Evolutionary conservation across 2,888 invertebrate species (phyloP).

Genomic region (Rotaria magnacalcarata): DNA sequence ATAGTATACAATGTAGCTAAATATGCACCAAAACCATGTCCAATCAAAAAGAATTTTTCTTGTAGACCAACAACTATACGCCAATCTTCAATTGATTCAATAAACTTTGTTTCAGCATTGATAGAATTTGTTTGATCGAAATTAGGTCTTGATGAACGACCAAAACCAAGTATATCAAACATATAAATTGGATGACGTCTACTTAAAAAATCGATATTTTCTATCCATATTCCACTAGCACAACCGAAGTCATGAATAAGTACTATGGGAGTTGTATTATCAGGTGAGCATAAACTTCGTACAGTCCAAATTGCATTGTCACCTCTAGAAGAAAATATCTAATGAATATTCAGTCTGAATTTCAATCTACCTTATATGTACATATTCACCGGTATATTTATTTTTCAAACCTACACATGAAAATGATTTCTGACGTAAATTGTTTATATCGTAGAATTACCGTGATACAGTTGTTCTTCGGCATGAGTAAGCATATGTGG

Average conservation of each 20-base stretch:
- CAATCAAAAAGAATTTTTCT: slow-evolving; percentile 74
- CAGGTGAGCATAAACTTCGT: background rate
- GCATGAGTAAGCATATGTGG: slow-evolving; percentile 5
- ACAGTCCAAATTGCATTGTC: background rate
- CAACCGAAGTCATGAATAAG: slow-evolving; percentile 46
- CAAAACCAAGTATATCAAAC: slow-evolving; percentile 59
- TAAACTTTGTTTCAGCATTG: slow-evolving; percentile 79
- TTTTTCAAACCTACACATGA: background rate
- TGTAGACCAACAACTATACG: slow-evolving; percentile 78
- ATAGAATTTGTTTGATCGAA: slow-evolving; percentile 72
- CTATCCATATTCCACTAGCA: slow-evolving; percentile 43
- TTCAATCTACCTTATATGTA: background rate
- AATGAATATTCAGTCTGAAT: background rate
- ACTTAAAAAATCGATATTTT: slow-evolving; percentile 40
- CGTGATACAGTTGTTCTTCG: background rate
- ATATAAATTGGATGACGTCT: slow-evolving; percentile 77
- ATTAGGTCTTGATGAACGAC: slow-evolving; percentile 49
- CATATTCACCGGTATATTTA: slow-evolving; percentile 9
- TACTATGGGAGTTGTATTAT: slow-evolving; percentile 37
- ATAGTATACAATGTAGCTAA: slow-evolving; percentile 54
- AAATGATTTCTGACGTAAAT: background rate
- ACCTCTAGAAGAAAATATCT: background rate
- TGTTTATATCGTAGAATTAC: background rate
- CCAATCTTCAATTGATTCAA: slow-evolving; percentile 89
- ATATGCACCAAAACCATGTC: slow-evolving; percentile 79